Evolutionary conservation across 1,140 invertebrate species (phyloP).

Genomic region (Achatina immaculata): DNA sequence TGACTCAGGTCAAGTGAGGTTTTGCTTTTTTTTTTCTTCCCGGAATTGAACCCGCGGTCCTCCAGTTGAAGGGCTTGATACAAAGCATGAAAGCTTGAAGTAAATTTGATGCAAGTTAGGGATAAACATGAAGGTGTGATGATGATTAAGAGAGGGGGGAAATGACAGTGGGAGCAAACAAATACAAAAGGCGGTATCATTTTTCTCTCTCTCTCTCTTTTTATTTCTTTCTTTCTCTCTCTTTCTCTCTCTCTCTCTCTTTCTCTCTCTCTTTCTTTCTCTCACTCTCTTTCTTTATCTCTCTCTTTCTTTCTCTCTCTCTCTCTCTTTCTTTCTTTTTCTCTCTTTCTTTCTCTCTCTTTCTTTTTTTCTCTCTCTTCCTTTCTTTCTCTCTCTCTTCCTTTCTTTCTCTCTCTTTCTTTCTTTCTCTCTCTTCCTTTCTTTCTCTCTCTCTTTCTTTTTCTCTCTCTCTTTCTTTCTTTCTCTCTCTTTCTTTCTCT

Average conservation of each 20-base stretch:
- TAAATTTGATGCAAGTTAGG: no score
- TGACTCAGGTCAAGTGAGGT: no score
- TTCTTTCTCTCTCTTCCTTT: slow-evolving; percentile 17
- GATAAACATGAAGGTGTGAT: no score
- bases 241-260: slow-evolving; percentile 16
- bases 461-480: slow-evolving; percentile 22
- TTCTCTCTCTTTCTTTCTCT: slow-evolving; percentile 15
- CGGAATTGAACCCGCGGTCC: no score
- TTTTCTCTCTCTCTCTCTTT: not conserved
- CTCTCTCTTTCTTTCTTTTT: slow-evolving; percentile 15
- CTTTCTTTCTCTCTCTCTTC: not conserved
- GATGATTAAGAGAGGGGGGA: no score
- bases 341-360: not conserved
- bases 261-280: slow-evolving; percentile 1
- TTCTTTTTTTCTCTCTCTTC: slow-evolving; percentile 5
- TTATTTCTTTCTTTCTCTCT: not conserved
- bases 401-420: slow-evolving; percentile 11
- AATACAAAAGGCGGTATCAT: no score
- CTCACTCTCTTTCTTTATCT: not conserved
- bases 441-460: slow-evolving; percentile 34
- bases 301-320: slow-evolving; percentile 1
- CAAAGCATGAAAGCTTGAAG: no score
- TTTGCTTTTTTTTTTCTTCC: no score
- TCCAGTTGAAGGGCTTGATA: no score
- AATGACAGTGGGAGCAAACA: no score